These are phyloP conservation scores for Hemiscyllium ocellatum DNA, from an alignment of 2,113 vertebrate genomes.

Conservation along the genomic window DNA sequence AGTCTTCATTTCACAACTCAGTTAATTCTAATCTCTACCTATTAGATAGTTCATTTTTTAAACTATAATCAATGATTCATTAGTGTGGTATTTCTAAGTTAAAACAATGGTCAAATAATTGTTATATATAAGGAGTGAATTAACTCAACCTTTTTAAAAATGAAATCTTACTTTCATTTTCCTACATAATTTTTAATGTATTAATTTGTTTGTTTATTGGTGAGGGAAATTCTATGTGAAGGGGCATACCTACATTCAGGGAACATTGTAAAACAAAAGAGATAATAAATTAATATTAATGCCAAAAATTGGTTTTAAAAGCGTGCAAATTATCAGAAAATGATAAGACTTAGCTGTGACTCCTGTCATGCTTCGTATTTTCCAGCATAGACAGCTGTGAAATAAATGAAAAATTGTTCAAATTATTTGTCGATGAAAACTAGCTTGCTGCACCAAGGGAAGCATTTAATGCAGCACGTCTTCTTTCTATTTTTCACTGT, in stretches of 20 bases:
- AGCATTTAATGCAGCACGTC: neutral
- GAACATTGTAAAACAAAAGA: neutral
- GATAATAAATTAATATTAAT: neutral
- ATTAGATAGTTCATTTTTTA: neutral
- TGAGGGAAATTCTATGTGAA: neutral
- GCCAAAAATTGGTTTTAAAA: neutral
- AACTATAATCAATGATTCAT: neutral
- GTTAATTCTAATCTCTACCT: neutral
- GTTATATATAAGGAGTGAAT: neutral
- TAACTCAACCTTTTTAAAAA: neutral
- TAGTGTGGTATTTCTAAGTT: neutral
- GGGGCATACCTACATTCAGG: neutral
- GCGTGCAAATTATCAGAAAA: neutral
- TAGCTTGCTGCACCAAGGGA: neutral
- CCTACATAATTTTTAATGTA: neutral
- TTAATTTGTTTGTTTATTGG: neutral
- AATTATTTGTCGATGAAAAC: neutral
- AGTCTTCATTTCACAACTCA: constrained; percentile 1
- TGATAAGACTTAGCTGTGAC: neutral
- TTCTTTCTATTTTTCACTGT: neutral
- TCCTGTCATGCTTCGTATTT: neutral
- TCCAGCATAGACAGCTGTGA: neutral
- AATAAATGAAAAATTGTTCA: neutral
- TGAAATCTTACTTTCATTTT: neutral
- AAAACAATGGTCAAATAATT: neutral